These are phyloP conservation scores for Saxicola maurus DNA, from an alignment of 2,797 vertebrate genomes.

Conservation along the genomic window DNA sequence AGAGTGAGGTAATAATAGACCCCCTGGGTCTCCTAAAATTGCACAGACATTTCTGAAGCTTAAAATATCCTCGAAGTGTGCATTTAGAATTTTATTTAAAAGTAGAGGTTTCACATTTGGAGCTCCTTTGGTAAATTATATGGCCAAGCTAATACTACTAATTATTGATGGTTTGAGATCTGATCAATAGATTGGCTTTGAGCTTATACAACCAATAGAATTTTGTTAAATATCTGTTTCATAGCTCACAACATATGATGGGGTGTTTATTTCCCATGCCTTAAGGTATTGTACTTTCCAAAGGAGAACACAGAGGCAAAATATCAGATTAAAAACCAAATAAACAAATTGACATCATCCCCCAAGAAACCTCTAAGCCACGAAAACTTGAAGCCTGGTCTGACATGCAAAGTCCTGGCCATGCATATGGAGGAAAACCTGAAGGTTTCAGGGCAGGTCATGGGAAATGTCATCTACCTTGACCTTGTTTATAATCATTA, in stretches of 20 bases:
- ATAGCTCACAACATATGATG: neutral
- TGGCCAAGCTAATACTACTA: neutral
- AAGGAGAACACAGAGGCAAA: neutral
- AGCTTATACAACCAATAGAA: neutral
- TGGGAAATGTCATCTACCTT: slow-evolving; percentile 35
- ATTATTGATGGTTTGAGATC: neutral
- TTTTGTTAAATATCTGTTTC: neutral
- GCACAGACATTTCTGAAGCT: neutral
- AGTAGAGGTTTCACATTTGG: neutral
- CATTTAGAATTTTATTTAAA: neutral
- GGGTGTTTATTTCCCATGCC: neutral
- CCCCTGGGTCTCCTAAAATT: neutral
- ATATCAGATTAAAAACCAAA: neutral
- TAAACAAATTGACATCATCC: neutral
- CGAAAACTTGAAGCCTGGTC: neutral
- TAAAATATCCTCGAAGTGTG: neutral
- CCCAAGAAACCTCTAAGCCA: neutral
- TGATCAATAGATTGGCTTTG: neutral
- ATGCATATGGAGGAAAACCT: neutral
- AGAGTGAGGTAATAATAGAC: neutral
- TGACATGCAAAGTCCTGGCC: neutral
- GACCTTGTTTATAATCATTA: slow-evolving; percentile 36
- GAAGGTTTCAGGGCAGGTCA: neutral
- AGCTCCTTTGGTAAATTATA: neutral
- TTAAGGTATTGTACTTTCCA: neutral